These are phyloP conservation scores for Drosophila hamatofila DNA, from an alignment of 2,888 invertebrate species.

Conservation along the genomic window DNA sequence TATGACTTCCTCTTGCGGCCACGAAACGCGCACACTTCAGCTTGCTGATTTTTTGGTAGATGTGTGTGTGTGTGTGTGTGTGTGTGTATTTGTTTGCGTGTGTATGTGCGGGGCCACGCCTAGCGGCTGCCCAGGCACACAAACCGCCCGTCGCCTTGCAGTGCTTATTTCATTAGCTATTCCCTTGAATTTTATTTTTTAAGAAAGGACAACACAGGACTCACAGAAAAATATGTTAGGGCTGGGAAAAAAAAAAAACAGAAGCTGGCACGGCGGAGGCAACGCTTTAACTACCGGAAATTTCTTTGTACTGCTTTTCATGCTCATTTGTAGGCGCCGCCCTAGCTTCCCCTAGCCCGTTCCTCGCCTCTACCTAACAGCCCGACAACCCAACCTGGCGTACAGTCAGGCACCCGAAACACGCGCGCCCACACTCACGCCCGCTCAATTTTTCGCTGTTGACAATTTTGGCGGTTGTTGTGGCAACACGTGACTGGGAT, in stretches of 20 bases:
- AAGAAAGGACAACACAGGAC: slow-evolving; percentile 40
- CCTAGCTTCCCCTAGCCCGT: slow-evolving; percentile 13
- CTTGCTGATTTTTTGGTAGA: slow-evolving; percentile 27
- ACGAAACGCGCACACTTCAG: slow-evolving; percentile 41
- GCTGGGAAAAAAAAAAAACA: neutral
- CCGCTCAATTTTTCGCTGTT: slow-evolving; percentile 81
- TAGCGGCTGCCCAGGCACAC: slow-evolving; percentile 22
- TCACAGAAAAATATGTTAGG: slow-evolving; percentile 57
- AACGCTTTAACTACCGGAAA: slow-evolving; percentile 79
- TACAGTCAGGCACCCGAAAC: slow-evolving; percentile 31
- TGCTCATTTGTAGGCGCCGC: slow-evolving; percentile 66
- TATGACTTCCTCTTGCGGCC: slow-evolving; percentile 67
- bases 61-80: neutral
- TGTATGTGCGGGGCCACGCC: slow-evolving; percentile 21
- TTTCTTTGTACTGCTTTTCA: slow-evolving; percentile 78
- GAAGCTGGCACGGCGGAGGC: slow-evolving; percentile 48
- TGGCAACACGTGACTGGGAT: slow-evolving; percentile 79
- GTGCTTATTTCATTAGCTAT: slow-evolving; percentile 79
- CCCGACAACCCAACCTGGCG: neutral
- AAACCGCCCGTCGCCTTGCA: slow-evolving; percentile 33
- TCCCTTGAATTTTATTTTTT: slow-evolving; percentile 65
- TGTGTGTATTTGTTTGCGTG: slow-evolving; percentile 4
- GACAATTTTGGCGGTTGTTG: slow-evolving; percentile 80
- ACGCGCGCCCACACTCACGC: slow-evolving; percentile 69
- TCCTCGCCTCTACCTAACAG: neutral